Evolutionary conservation across 92 coral and sea anemone species (phyloP).

Genomic region (Hydrozoanthus gracilis): DNA sequence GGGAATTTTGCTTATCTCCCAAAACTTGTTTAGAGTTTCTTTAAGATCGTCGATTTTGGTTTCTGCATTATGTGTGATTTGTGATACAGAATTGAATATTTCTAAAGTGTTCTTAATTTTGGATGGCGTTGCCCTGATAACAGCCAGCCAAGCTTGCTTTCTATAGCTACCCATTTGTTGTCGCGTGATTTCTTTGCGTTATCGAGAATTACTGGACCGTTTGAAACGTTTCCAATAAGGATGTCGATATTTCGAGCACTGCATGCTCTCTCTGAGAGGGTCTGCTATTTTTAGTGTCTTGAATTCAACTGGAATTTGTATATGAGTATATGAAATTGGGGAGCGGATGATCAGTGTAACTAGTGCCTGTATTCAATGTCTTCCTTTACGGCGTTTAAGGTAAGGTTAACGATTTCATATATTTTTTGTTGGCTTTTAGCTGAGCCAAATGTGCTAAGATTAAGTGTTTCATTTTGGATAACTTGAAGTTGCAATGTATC

Average conservation of each 20-base stretch:
- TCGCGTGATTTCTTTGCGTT: not conserved
- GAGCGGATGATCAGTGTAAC: conserved; percentile 63
- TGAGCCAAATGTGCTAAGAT: conserved; percentile 67
- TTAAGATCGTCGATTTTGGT: conserved; percentile 15
- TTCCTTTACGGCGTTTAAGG: conserved; percentile 48
- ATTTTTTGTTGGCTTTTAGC: conserved; percentile 7
- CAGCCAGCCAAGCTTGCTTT: conserved; percentile 22
- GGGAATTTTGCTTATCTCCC: conserved; percentile 29
- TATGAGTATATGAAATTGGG: conserved; percentile 39
- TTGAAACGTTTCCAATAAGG: conserved; percentile 7
- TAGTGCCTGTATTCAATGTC: conserved; percentile 53
- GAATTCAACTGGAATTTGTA: conserved; percentile 45
- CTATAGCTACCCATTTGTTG: conserved; percentile 28
- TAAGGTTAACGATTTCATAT: conserved; percentile 53
- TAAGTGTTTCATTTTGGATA: conserved; percentile 47
- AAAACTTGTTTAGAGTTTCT: conserved; percentile 18
- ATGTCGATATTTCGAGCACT: conserved; percentile 14
- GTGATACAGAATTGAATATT: conserved; percentile 17
- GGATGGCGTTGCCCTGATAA: conserved; percentile 40
- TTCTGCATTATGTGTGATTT: conserved; percentile 14
- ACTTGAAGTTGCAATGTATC: conserved; percentile 52
- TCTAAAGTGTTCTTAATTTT: conserved; percentile 12
- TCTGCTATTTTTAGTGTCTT: conserved; percentile 27
- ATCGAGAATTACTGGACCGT: not conserved
- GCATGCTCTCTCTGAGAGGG: conserved; percentile 23